Conservation (phyloP, 2,888 invertebrate genomes). For the Tetragonula carbonaria region DNA sequence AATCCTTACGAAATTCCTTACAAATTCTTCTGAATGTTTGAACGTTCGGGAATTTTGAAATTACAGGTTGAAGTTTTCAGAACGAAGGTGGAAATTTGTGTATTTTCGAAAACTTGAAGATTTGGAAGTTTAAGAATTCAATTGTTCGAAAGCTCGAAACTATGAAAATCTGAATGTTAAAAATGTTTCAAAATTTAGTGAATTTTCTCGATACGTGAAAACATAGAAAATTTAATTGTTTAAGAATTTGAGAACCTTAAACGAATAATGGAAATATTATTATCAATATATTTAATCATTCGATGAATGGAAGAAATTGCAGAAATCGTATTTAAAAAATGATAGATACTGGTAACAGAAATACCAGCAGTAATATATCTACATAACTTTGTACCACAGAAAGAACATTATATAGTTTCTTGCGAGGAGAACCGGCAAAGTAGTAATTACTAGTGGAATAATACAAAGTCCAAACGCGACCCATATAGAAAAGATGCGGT, state of each 20-base stretch:
- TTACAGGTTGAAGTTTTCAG: not conserved
- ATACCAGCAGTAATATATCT: not conserved
- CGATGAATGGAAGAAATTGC: not conserved
- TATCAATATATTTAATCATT: not conserved
- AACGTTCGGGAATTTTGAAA: not conserved
- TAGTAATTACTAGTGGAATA: not conserved
- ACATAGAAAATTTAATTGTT: not conserved
- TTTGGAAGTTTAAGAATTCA: not conserved
- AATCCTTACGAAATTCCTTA: not conserved
- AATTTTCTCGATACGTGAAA: not conserved
- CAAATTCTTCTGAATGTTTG: not conserved
- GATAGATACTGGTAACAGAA: not conserved
- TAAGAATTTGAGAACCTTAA: not conserved
- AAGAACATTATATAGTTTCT: not conserved
- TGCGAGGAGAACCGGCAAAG: not conserved
- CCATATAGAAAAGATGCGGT: too few species aligned
- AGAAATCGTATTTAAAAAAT: not conserved
- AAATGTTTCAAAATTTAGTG: not conserved
- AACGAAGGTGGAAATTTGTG: not conserved
- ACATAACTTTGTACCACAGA: not conserved
- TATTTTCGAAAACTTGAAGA: not conserved
- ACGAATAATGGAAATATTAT: too few species aligned
- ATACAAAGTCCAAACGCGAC: not conserved
- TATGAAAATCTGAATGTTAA: not conserved
- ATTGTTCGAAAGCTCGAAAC: not conserved